Conservation (phyloP, 2,113 vertebrate genomes). For the Gymnobelideus leadbeateri region DNA sequence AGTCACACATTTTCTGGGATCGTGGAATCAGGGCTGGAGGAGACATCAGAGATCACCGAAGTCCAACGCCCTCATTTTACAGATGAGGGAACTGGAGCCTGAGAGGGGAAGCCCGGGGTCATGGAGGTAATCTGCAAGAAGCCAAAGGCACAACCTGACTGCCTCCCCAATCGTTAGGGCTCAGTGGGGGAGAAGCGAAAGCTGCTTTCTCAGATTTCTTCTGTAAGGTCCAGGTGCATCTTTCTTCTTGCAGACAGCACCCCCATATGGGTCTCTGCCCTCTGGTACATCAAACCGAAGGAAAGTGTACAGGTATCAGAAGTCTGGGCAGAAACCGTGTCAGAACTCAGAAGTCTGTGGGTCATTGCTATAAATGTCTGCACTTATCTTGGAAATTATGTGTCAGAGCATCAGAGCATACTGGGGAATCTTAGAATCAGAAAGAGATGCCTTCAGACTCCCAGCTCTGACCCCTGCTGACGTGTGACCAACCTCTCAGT, state of each 20-base stretch:
- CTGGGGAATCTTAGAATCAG: not conserved
- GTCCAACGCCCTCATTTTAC: not conserved
- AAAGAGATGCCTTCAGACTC: not conserved
- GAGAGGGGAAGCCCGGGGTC: not conserved
- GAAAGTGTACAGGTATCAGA: not conserved
- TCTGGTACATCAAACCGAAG: not conserved
- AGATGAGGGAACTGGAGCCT: not conserved
- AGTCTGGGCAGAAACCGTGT: not conserved
- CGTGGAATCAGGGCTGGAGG: too few species aligned
- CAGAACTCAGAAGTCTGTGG: not conserved
- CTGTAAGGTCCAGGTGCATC: not conserved
- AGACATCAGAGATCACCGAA: too few species aligned
- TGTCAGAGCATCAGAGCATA: not conserved
- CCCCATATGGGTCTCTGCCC: not conserved
- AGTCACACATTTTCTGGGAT: not conserved
- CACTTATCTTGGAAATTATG: not conserved
- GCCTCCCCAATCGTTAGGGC: not conserved
- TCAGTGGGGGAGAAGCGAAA: not conserved
- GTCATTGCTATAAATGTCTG: not conserved
- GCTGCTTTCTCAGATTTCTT: not conserved
- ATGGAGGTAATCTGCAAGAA: not conserved
- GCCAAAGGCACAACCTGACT: not conserved
- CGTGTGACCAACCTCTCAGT: not conserved
- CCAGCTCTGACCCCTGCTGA: not conserved
- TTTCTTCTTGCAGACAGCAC: not conserved